Percentiles rank a stretch among this genome's conserved stretches.
phyloP scores from a whole-genome alignment of 2,113 vertebrate genomes.

The Pluvialis apricaria region DNA sequence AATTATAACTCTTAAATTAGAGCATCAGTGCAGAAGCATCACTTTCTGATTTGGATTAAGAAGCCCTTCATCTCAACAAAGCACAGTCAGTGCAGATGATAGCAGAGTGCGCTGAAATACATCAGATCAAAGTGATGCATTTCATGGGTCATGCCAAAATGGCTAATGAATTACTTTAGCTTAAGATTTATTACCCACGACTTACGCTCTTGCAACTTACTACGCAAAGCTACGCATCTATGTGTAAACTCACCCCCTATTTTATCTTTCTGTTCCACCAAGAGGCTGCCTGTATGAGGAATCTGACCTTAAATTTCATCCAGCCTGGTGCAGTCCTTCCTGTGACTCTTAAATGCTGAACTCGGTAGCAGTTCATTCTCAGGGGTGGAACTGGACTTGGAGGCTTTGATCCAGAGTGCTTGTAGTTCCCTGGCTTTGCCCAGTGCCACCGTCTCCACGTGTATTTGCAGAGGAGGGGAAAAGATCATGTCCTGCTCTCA shows the following conservation, averaged over 20 bases:
- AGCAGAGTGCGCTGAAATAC: slow-evolving; percentile 41
- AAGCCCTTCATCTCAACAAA: slow-evolving; percentile 69
- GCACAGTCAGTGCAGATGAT: slow-evolving; percentile 52
- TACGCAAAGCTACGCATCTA: not conserved
- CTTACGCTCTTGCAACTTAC: slow-evolving; percentile 21
- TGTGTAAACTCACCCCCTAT: slow-evolving; percentile 21
- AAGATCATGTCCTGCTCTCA: not conserved
- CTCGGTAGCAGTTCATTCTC: not conserved
- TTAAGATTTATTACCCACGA: slow-evolving; percentile 35
- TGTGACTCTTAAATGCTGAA: not conserved
- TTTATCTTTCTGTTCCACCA: not conserved
- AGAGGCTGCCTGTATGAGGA: not conserved
- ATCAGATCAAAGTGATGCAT: slow-evolving; percentile 42
- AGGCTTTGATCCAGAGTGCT: not conserved
- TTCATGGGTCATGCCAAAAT: slow-evolving; percentile 36
- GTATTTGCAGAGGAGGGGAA: not conserved
- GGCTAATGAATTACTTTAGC: slow-evolving; percentile 42
- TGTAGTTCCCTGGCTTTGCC: not conserved
- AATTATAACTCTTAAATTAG: slow-evolving; percentile 72
- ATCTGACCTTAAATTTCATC: not conserved
- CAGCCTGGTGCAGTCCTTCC: not conserved
- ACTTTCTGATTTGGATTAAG: slow-evolving; percentile 72
- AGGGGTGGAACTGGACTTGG: not conserved
- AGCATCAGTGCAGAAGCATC: slow-evolving; percentile 61
- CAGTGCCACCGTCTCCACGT: not conserved